Conservation (phyloP, 30 jellyfish, hydroid and myxozoan genomes). For the Cassiopea xamachana region DNA sequence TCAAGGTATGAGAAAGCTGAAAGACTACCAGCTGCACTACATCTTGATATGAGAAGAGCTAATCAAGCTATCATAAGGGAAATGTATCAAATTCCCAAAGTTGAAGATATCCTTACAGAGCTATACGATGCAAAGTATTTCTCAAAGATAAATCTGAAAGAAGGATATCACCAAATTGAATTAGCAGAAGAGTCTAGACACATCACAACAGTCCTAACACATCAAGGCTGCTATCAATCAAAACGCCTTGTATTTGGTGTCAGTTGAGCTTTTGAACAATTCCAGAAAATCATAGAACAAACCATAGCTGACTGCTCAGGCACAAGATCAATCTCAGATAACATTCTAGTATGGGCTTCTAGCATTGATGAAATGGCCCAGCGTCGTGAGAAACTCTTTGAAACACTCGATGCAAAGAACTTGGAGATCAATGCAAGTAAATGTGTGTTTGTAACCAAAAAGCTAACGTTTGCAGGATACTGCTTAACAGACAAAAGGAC, state of each 20-base stretch:
- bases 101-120: conserved; percentile 13
- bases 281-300: conserved; percentile 11
- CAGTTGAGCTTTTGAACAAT: conserved; percentile 33
- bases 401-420: neutral
- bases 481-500: conserved; percentile 45
- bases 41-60: conserved; percentile 14
- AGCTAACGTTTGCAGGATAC: conserved; percentile 50
- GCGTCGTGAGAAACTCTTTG: conserved; percentile 1
- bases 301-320: conserved; percentile 23
- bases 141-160: conserved; percentile 41
- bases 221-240: conserved; percentile 11
- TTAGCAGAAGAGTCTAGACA: conserved; percentile 35
- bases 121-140: conserved; percentile 36
- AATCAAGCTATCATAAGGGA: neutral
- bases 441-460: conserved; percentile 43
- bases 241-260: conserved; percentile 35
- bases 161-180: conserved; percentile 34
- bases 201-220: conserved; percentile 20
- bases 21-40: conserved; percentile 7
- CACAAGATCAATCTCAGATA: conserved; percentile 22
- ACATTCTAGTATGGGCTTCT: neutral
- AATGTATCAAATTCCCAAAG: conserved; percentile 15
- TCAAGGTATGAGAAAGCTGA: conserved; percentile 30
- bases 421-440: conserved; percentile 20
- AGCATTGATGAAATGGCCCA: conserved; percentile 9